Conservation (phyloP, 2,797 vertebrate species). For the Xerus rutilus region DNA sequence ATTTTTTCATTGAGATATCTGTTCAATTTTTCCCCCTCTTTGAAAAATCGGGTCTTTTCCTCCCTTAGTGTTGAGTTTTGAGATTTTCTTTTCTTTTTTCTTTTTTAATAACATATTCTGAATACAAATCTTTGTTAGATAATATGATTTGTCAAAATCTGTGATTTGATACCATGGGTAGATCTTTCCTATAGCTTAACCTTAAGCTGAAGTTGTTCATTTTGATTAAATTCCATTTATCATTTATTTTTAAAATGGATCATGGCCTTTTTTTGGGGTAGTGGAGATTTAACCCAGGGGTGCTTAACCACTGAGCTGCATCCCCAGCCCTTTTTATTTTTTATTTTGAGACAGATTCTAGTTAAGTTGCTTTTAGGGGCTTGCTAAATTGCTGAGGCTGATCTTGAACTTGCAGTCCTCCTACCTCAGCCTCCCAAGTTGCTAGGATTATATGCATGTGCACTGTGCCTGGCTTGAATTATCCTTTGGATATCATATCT, state of each 20-base stretch:
- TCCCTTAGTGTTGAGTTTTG: background rate
- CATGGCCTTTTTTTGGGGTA: background rate
- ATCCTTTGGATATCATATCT: no score
- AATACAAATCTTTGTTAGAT: conserved; percentile 1
- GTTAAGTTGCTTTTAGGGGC: background rate
- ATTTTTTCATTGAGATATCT: background rate
- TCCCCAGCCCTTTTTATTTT: background rate
- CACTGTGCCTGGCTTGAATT: no score
- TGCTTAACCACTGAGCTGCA: no score
- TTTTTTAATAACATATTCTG: background rate
- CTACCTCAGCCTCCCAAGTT: background rate
- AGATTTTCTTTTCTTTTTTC: background rate
- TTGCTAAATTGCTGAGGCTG: background rate
- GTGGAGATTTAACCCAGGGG: no score
- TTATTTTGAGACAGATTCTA: background rate
- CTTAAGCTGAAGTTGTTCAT: background rate
- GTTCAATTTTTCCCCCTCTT: background rate
- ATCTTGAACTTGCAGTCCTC: background rate
- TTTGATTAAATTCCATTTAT: background rate
- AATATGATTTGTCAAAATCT: background rate
- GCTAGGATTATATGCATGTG: background rate
- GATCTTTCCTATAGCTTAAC: background rate
- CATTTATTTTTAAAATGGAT: background rate
- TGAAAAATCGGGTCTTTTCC: background rate
- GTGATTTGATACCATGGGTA: conserved; percentile 8